A percentile compares a stretch with the other conserved stretches of the same genome.
These are phyloP conservation scores for Bergia puertoricense DNA, from an alignment of 92 coral and sea anemone genomes.

Conservation along the genomic window DNA sequence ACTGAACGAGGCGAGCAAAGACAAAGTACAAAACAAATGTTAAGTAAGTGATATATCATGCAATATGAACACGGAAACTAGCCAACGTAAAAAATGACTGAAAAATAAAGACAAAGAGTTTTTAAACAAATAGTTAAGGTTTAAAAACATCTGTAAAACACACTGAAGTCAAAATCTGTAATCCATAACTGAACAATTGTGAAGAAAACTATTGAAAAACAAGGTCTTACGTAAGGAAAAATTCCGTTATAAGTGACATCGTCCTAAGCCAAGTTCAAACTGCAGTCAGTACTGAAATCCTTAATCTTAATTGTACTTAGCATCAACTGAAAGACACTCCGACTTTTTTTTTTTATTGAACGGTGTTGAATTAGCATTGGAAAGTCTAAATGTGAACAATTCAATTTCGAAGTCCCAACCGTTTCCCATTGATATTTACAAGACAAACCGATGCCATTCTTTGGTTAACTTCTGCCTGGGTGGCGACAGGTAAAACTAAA, in stretches of 20 bases:
- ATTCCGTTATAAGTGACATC: not conserved
- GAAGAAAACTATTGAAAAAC: not conserved
- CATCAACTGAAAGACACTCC: not conserved
- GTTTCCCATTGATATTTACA: not conserved
- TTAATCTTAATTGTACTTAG: not conserved
- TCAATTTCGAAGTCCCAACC: not conserved
- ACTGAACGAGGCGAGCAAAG: not conserved
- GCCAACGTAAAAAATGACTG: not conserved
- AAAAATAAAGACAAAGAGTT: no score
- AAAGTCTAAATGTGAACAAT: no score
- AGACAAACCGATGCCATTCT: constrained; percentile 2
- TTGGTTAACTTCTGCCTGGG: not conserved
- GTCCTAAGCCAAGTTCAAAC: not conserved
- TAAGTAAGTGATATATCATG: not conserved
- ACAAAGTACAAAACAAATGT: not conserved
- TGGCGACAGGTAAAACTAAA: not conserved
- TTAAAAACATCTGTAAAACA: not conserved
- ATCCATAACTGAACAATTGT: not conserved
- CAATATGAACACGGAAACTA: not conserved
- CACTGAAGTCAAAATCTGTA: no score
- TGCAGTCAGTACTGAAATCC: not conserved
- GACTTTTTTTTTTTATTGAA: no score
- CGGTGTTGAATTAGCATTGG: not conserved
- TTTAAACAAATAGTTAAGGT: not conserved
- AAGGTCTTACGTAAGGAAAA: no score